These are phyloP conservation scores for Beaufortia kweichowensis DNA, from an alignment of 2,113 vertebrate species.

Conservation along the genomic window DNA sequence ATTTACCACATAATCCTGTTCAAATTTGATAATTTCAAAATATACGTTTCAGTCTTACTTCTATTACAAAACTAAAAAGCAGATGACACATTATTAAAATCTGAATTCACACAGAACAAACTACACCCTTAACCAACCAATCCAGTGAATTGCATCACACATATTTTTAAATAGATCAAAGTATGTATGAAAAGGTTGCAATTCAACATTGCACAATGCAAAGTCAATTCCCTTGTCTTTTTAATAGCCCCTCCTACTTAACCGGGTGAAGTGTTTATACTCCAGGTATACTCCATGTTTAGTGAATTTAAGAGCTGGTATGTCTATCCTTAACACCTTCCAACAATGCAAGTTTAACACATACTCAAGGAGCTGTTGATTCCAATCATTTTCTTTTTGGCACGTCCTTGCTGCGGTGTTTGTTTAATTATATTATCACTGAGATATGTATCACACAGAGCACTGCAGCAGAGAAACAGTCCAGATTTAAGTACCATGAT, in stretches of 20 bases:
- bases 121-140: background rate
- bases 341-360: too few relatives aligned
- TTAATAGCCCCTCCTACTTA: background rate
- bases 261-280: conserved; percentile 41
- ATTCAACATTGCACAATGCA: conserved; percentile 31
- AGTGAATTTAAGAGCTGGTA: background rate
- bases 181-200: conserved; percentile 20
- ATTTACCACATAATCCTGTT: too few relatives aligned
- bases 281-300: background rate
- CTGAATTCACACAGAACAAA: background rate
- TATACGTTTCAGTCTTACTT: too few relatives aligned
- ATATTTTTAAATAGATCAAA: conserved; percentile 31
- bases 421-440: background rate
- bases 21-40: too few relatives aligned
- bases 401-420: background rate
- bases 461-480: background rate
- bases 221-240: conserved; percentile 32
- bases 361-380: background rate
- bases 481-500: background rate
- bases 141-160: conserved; percentile 20
- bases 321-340: too few relatives aligned
- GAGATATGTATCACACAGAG: background rate
- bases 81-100: background rate
- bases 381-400: background rate
- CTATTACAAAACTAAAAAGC: too few relatives aligned